These are phyloP conservation scores for Drosophila heteroneura DNA, from an alignment of 2,888 invertebrate species.

Conservation along the genomic window DNA sequence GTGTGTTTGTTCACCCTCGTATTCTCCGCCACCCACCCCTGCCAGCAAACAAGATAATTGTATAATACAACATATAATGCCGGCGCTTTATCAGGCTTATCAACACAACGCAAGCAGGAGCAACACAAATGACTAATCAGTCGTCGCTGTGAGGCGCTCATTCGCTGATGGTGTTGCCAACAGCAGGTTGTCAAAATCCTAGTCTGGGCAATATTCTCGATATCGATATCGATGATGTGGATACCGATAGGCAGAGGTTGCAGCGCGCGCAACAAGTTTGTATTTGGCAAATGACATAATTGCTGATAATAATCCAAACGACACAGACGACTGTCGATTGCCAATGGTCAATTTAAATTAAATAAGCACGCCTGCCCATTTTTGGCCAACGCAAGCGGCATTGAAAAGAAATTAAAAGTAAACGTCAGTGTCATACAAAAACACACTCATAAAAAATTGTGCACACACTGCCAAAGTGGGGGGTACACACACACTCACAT, in stretches of 20 bases:
- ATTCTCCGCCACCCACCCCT: slow-evolving; percentile 28
- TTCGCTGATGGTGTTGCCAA: slow-evolving; percentile 11
- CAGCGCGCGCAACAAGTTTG: slow-evolving; percentile 46
- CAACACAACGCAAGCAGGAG: slow-evolving; percentile 64
- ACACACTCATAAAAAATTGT: slow-evolving; percentile 31
- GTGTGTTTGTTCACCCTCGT: slow-evolving; percentile 14
- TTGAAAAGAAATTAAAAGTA: slow-evolving; percentile 84
- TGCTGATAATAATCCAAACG: slow-evolving; percentile 67
- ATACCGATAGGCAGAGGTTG: slow-evolving; percentile 39
- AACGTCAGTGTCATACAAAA: slow-evolving; percentile 61
- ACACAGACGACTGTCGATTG: slow-evolving; percentile 33
- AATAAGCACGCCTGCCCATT: slow-evolving; percentile 62
- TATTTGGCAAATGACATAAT: slow-evolving; percentile 71
- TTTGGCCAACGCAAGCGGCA: slow-evolving; percentile 72
- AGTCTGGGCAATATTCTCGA: slow-evolving; percentile 21
- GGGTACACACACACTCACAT: slow-evolving; percentile 32
- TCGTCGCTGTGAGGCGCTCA: slow-evolving; percentile 17
- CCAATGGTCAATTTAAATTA: slow-evolving; percentile 67
- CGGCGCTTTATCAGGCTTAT: slow-evolving; percentile 76
- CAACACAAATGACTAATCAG: slow-evolving; percentile 60
- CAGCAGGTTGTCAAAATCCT: slow-evolving; percentile 43
- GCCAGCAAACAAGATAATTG: slow-evolving; percentile 61
- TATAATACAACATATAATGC: slow-evolving; percentile 67
- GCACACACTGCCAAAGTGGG: slow-evolving; percentile 52
- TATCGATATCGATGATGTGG: slow-evolving; percentile 24